Percentiles rank a stretch among this genome's conserved stretches.
These are phyloP conservation scores for Pterobdella sp. DNA, from an alignment of 2,888 invertebrate genomes.

Conservation along the genomic window DNA sequence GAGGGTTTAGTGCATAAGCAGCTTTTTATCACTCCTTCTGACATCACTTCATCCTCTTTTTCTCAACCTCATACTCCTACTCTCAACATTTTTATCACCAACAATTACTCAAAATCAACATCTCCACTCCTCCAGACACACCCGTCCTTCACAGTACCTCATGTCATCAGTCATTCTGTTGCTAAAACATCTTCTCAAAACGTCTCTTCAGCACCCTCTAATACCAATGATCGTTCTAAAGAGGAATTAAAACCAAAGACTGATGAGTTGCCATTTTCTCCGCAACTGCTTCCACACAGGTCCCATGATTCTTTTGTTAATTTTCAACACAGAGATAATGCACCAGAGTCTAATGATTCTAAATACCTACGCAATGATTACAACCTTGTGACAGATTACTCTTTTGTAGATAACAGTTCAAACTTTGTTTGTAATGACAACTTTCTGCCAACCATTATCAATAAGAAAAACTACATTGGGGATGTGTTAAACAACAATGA, in stretches of 20 bases:
- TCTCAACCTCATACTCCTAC: background rate
- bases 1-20: background rate
- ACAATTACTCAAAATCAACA: constrained; percentile 9
- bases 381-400: background rate
- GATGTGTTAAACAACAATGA: background rate
- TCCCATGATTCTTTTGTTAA: background rate
- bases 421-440: background rate
- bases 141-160: background rate
- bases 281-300: background rate
- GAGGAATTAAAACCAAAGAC: constrained; percentile 1
- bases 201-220: background rate
- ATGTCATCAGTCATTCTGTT: background rate
- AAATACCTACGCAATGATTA: background rate
- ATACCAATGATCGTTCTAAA: background rate
- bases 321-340: background rate
- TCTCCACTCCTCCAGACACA: background rate
- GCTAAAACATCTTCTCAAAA: background rate
- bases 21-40: constrained; percentile 2
- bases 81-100: background rate
- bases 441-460: background rate
- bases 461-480: background rate
- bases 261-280: background rate
- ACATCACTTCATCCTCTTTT: constrained; percentile 4
- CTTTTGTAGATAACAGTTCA: constrained; percentile 3
- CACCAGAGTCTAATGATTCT: background rate